phyloP scores from a whole-genome alignment of 1,140 invertebrate genomes.

The Eriosoma lanigerum region DNA sequence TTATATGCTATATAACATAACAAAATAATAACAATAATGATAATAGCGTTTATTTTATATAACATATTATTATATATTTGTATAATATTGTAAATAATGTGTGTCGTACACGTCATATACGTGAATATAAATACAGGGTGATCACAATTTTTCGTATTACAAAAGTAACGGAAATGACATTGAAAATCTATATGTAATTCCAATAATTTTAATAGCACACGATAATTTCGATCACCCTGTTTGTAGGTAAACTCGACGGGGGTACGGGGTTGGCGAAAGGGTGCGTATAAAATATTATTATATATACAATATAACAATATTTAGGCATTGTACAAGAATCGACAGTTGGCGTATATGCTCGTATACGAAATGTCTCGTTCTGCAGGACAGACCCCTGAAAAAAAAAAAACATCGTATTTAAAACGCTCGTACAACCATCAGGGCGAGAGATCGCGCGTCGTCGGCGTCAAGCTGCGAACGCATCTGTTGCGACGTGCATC shows the following conservation, averaged over 20 bases:
- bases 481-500: constrained; percentile 24
- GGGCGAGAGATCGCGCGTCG: neutral
- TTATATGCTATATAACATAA: too few relatives aligned
- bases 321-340: neutral
- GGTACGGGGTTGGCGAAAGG: neutral
- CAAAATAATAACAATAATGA: too few relatives aligned
- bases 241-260: neutral
- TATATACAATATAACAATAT: neutral
- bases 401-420: neutral
- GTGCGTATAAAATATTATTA: constrained; percentile 12
- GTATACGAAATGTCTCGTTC: neutral
- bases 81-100: too few relatives aligned
- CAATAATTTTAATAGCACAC: too few relatives aligned
- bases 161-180: too few relatives aligned
- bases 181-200: too few relatives aligned
- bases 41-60: too few relatives aligned
- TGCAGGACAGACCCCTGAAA: neutral
- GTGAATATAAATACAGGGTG: too few relatives aligned
- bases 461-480: constrained; percentile 34
- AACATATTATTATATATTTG: too few relatives aligned
- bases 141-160: too few relatives aligned
- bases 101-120: too few relatives aligned
- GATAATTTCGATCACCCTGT: too few relatives aligned
- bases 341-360: constrained; percentile 8
- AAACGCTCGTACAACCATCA: neutral